Evolutionary conservation across 2,797 vertebrate species (phyloP).

Genomic region (Hippocampus kuda): DNA sequence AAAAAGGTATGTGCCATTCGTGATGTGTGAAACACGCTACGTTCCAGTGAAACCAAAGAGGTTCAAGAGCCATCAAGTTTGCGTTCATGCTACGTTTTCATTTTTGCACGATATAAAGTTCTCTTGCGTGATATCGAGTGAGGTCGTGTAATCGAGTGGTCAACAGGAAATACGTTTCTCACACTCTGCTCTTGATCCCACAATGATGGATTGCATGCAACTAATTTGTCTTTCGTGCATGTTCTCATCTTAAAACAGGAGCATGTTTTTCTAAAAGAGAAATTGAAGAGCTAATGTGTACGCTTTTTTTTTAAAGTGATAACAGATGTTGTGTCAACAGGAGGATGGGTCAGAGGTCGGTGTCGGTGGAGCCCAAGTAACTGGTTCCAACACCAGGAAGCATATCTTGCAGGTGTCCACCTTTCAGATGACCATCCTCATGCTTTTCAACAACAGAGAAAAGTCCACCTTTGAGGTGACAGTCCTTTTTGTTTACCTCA

Average conservation of each 20-base stretch:
- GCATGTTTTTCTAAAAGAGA: background rate
- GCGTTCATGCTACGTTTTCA: no score
- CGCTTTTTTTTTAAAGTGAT: background rate
- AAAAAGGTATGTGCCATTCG: slow-evolving; percentile 78
- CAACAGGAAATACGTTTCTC: no score
- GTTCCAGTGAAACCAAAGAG: background rate
- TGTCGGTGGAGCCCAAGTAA: slow-evolving; percentile 95
- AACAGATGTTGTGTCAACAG: slow-evolving; percentile 49
- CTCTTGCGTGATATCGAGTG: no score
- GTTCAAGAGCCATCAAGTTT: no score
- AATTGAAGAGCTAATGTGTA: background rate
- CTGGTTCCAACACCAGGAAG: slow-evolving; percentile 95
- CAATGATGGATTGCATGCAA: no score
- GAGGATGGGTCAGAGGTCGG: slow-evolving; percentile 96
- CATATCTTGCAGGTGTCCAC: slow-evolving; percentile 98
- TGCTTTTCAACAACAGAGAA: slow-evolving; percentile 99
- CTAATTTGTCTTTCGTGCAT: no score
- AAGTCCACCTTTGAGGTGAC: slow-evolving; percentile 96
- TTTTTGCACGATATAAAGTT: no score
- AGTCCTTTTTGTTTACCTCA: background rate
- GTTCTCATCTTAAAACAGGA: background rate
- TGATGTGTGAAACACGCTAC: no score
- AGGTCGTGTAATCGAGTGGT: no score
- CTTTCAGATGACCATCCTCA: slow-evolving; percentile 99
- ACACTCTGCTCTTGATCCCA: no score